Evolutionary conservation across 2,888 invertebrate species (phyloP).

Genomic region (Dolichopus griseipennis): DNA sequence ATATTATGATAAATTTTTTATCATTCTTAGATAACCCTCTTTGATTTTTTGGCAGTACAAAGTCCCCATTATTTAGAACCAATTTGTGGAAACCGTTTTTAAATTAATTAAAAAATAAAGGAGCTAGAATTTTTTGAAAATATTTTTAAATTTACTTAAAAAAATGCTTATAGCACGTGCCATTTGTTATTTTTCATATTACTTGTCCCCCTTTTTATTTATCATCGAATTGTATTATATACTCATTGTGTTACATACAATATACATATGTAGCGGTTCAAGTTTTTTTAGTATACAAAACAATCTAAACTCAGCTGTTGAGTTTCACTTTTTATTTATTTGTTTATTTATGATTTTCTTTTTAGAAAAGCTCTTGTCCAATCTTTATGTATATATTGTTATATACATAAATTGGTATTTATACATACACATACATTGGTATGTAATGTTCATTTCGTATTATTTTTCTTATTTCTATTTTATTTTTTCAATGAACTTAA

Average conservation of each 20-base stretch:
- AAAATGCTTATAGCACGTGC: background rate
- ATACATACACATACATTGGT: too few relatives aligned
- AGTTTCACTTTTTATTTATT: background rate
- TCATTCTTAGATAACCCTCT: background rate
- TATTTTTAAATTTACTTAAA: background rate
- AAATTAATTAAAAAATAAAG: background rate
- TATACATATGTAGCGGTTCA: background rate
- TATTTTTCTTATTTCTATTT: too few relatives aligned
- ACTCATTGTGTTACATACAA: too few relatives aligned
- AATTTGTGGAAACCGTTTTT: background rate
- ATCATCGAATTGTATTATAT: background rate
- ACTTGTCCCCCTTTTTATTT: background rate
- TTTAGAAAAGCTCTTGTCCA: too few relatives aligned
- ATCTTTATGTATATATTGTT: too few relatives aligned
- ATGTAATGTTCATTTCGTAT: too few relatives aligned
- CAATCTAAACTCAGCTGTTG: background rate
- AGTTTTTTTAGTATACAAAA: background rate
- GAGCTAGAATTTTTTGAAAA: background rate
- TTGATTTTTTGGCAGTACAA: background rate
- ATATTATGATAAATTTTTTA: too few relatives aligned
- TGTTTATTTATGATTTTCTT: background rate
- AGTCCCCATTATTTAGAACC: background rate
- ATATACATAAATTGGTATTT: too few relatives aligned
- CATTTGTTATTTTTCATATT: background rate
- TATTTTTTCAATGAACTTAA: too few relatives aligned